These are phyloP conservation scores for Porites lobata DNA, from an alignment of 92 coral and sea anemone species.

Conservation along the genomic window DNA sequence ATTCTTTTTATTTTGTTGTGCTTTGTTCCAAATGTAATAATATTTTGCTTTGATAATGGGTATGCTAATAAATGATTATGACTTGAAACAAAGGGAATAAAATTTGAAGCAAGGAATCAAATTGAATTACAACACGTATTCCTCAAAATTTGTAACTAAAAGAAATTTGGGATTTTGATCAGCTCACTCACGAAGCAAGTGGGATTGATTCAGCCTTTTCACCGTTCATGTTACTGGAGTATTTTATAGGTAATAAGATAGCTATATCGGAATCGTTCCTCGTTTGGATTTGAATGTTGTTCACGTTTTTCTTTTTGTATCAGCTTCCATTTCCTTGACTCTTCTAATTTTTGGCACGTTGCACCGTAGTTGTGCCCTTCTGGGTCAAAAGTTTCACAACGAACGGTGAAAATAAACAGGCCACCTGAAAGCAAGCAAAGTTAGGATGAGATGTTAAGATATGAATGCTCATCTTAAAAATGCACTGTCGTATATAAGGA, in stretches of 20 bases:
- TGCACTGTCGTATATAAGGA: no score
- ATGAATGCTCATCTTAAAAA: not conserved
- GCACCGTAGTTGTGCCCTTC: constrained; percentile 57
- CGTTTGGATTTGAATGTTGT: constrained; percentile 41
- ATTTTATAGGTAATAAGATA: constrained; percentile 58
- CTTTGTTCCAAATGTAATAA: no score
- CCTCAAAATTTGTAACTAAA: no score
- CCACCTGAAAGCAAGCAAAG: constrained; percentile 55
- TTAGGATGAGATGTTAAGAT: not conserved
- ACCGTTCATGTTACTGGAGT: constrained; percentile 1
- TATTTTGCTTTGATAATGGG: no score
- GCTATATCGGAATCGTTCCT: constrained; percentile 35
- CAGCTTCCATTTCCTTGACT: constrained; percentile 54
- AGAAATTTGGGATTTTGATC: no score
- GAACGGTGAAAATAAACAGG: constrained; percentile 57
- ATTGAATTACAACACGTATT: no score
- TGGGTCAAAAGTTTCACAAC: constrained; percentile 62
- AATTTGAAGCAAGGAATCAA: no score
- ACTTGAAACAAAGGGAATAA: no score
- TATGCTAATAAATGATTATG: no score
- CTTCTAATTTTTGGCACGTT: constrained; percentile 56
- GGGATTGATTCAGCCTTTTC: no score
- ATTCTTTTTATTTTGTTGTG: no score
- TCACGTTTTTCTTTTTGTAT: constrained; percentile 32
- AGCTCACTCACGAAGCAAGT: no score